Conservation (phyloP, 2,113 vertebrate species). For the Cryptomyrus ogoouensis region DNA sequence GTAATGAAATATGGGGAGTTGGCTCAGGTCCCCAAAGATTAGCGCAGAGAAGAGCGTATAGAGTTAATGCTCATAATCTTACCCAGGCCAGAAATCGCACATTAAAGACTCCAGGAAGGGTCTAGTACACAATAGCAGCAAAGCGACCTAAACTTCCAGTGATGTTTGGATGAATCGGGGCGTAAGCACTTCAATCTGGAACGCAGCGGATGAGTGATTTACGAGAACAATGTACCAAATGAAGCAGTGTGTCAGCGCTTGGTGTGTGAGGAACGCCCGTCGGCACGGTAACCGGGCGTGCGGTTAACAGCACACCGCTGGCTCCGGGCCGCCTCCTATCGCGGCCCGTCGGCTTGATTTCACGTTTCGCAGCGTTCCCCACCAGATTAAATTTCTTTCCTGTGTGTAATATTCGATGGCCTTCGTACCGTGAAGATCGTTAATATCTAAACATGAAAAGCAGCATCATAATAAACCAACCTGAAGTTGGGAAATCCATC, state of each 20-base stretch:
- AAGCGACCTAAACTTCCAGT: not conserved
- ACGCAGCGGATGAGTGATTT: not conserved
- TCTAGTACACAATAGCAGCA: not conserved
- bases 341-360: not conserved
- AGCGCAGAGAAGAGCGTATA: not conserved
- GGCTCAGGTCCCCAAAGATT: not conserved
- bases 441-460: constrained; percentile 33
- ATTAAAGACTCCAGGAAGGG: not conserved
- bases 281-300: not conserved
- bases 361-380: not conserved
- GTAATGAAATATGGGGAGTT: not conserved
- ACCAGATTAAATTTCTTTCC: constrained; percentile 41
- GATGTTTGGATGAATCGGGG: not conserved
- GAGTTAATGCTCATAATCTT: not conserved
- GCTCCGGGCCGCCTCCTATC: not conserved
- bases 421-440: constrained; percentile 32
- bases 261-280: not conserved
- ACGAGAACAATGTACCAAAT: not conserved
- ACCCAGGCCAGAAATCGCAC: not conserved
- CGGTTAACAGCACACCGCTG: not conserved
- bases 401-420: constrained; percentile 38
- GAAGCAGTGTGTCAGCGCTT: not conserved
- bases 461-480: not conserved
- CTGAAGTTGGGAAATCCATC: not conserved
- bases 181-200: not conserved